Percentiles rank a stretch among this genome's conserved stretches.
These are phyloP conservation scores for Pinctada fucata DNA, from an alignment of 2,888 invertebrate genomes.

Conservation along the genomic window DNA sequence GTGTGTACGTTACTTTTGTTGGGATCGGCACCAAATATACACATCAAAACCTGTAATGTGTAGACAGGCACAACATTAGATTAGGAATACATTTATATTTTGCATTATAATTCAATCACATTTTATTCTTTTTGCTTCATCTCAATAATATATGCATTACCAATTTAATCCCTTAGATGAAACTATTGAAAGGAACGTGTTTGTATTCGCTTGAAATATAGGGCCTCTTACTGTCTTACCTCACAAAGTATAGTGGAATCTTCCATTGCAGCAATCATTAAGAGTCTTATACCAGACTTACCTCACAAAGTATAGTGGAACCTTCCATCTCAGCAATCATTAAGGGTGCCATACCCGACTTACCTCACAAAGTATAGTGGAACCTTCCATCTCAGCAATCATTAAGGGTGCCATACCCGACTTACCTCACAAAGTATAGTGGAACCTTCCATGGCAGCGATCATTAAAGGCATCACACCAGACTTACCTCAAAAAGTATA, in stretches of 20 bases:
- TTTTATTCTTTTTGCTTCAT: too few species aligned
- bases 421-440: conserved; percentile 70
- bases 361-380: conserved; percentile 68
- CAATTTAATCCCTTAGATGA: too few species aligned
- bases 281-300: conserved; percentile 69
- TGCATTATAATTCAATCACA: too few species aligned
- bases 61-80: too few species aligned
- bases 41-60: conserved; percentile 63
- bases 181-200: too few species aligned
- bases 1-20: conserved; percentile 63
- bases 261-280: conserved; percentile 65
- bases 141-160: too few species aligned
- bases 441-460: conserved; percentile 64
- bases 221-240: too few species aligned
- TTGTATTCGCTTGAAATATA: too few species aligned
- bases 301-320: conserved; percentile 68
- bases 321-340: conserved; percentile 67
- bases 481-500: conserved; percentile 69
- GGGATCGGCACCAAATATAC: conserved; percentile 67
- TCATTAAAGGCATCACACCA: conserved; percentile 71
- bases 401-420: conserved; percentile 70
- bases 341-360: too few species aligned
- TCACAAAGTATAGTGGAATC: conserved; percentile 68
- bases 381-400: conserved; percentile 64
- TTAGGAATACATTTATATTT: too few species aligned